phyloP scores from a whole-genome alignment of 2,888 invertebrate species.

The Quadroppia sp. region DNA sequence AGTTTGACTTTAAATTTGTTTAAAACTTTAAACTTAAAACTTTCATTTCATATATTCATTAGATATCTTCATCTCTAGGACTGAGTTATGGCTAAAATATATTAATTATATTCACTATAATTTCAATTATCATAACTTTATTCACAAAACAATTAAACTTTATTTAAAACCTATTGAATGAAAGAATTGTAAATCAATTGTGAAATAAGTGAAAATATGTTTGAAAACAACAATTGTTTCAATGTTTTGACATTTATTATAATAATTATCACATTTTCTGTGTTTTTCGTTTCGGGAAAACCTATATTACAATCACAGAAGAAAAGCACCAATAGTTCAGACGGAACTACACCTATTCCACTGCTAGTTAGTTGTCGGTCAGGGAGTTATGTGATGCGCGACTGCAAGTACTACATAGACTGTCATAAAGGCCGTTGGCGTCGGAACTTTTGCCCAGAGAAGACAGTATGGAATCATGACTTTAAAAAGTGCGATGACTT shows the following conservation, averaged over 20 bases:
- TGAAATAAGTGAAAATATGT: background rate
- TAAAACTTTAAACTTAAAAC: no score
- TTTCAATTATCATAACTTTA: no score
- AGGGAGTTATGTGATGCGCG: conserved; percentile 17
- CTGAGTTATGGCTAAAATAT: no score
- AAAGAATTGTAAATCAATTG: background rate
- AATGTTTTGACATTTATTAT: background rate
- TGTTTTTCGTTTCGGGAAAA: conserved; percentile 3
- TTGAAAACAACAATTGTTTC: background rate
- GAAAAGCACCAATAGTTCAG: background rate
- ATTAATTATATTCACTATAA: no score
- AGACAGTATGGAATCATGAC: conserved; percentile 41
- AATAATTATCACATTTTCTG: background rate
- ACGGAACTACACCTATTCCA: background rate
- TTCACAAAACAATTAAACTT: no score
- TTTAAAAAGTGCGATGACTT: conserved; percentile 35
- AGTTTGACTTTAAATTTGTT: no score
- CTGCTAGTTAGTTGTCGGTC: conserved; percentile 9
- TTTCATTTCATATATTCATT: no score
- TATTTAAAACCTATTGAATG: no score
- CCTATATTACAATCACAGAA: background rate
- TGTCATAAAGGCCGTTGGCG: conserved; percentile 36
- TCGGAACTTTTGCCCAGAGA: conserved; percentile 38
- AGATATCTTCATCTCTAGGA: no score
- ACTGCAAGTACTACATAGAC: conserved; percentile 40